A percentile compares a stretch with the other conserved stretches of the same genome.
These are phyloP conservation scores for Tenrec ecaudatus DNA, from an alignment of 2,113 vertebrate species.

Conservation along the genomic window DNA sequence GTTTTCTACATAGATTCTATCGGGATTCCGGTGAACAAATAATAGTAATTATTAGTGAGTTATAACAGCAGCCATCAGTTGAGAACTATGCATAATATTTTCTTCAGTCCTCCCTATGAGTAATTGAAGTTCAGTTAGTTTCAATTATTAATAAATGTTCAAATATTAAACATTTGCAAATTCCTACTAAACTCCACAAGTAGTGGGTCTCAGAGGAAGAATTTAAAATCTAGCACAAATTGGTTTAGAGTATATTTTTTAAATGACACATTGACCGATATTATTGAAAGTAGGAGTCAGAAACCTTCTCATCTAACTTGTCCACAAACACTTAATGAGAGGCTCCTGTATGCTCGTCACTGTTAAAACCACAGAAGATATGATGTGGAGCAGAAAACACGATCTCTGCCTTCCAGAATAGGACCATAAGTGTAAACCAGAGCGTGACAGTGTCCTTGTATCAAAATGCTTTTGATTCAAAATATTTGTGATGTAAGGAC, in stretches of 20 bases:
- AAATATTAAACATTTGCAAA: slow-evolving; percentile 12
- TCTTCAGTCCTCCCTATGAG: not conserved
- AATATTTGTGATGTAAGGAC: too few species aligned
- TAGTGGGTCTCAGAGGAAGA: not conserved
- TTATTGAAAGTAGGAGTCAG: not conserved
- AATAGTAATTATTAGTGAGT: not conserved
- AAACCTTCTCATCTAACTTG: not conserved
- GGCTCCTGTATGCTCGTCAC: not conserved
- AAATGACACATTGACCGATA: not conserved
- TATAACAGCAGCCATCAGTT: not conserved
- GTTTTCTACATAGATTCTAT: not conserved
- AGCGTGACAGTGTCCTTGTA: too few species aligned
- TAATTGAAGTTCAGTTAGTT: not conserved
- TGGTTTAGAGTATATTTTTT: not conserved
- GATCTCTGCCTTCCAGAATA: not conserved
- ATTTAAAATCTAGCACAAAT: not conserved
- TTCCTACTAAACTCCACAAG: not conserved
- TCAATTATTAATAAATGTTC: slow-evolving; percentile 7
- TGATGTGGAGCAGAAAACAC: not conserved
- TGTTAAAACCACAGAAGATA: not conserved
- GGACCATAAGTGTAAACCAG: not conserved
- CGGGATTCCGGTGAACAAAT: not conserved
- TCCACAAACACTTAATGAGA: not conserved
- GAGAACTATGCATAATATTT: not conserved
- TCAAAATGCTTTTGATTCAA: too few species aligned